Percentiles rank a stretch among this genome's conserved stretches.
Conservation (phyloP, 2,888 invertebrate genomes). For the Cheiracanthium punctorium region DNA sequence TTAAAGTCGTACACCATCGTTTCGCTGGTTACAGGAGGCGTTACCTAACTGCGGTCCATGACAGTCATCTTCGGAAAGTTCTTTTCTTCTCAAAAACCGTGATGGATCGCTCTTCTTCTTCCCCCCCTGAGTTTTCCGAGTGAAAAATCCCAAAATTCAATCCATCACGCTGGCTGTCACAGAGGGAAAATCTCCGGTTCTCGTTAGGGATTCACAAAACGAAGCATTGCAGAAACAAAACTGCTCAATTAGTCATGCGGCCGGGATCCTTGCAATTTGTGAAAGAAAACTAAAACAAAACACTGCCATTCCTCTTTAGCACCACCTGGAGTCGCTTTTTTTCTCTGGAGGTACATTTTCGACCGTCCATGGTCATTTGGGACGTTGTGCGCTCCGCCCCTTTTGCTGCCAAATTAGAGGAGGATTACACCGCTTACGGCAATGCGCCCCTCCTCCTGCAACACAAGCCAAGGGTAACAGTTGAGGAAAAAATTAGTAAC, state of each 20-base stretch:
- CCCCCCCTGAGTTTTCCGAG: neutral
- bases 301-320: conserved; percentile 60
- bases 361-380: conserved; percentile 64
- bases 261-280: neutral
- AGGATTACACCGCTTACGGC: conserved; percentile 43
- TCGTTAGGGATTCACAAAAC: conserved; percentile 32
- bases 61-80: neutral
- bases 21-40: neutral
- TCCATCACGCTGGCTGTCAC: neutral
- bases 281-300: neutral
- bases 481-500: conserved; percentile 23
- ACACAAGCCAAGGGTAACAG: neutral
- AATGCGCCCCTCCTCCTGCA: conserved; percentile 21
- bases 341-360: conserved; percentile 45
- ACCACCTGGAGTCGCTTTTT: conserved; percentile 49
- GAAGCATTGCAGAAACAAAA: neutral
- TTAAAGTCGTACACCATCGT: neutral
- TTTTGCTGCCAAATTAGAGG: conserved; percentile 53
- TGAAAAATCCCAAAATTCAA: neutral
- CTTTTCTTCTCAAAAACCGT: neutral
- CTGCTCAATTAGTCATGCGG: neutral
- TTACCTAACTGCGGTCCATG: neutral
- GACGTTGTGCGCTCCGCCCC: conserved; percentile 52
- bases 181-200: neutral
- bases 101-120: neutral